phyloP scores from a whole-genome alignment of 2,113 vertebrate species.

The Zosterops pallidus region DNA sequence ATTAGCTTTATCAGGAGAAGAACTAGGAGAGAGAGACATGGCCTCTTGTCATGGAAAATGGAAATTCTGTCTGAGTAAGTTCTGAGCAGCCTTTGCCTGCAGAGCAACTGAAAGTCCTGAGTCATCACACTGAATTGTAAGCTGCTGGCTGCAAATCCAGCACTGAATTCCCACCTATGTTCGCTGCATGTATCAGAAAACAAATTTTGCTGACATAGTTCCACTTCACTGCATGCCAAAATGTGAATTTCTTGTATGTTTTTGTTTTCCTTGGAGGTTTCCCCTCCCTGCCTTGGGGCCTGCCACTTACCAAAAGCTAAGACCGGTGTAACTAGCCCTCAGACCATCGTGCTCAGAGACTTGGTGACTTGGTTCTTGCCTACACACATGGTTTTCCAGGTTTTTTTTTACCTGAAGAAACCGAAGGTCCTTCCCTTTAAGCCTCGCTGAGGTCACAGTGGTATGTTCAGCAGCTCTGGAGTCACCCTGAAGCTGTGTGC shows the following conservation, averaged over 20 bases:
- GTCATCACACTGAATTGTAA: conserved; percentile 11
- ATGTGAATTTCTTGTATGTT: background rate
- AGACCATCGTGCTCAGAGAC: background rate
- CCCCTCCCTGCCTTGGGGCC: background rate
- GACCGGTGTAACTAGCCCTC: background rate
- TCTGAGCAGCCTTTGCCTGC: conserved; percentile 22
- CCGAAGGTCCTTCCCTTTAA: background rate
- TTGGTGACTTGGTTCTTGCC: background rate
- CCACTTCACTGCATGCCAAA: background rate
- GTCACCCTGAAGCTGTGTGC: background rate
- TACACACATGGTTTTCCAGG: background rate
- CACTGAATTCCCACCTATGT: background rate
- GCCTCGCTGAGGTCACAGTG: background rate
- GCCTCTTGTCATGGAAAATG: background rate
- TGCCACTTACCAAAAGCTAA: background rate
- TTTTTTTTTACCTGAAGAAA: background rate
- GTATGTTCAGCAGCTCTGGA: background rate
- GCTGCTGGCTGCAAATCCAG: background rate
- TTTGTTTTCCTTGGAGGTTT: background rate
- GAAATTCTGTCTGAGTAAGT: background rate
- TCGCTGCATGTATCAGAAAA: background rate
- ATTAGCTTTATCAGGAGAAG: background rate
- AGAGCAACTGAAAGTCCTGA: conserved; percentile 37
- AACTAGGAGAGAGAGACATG: background rate
- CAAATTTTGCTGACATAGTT: background rate